These are phyloP conservation scores for Oligia strigilis DNA, from an alignment of 2,888 invertebrate genomes.

Conservation along the genomic window DNA sequence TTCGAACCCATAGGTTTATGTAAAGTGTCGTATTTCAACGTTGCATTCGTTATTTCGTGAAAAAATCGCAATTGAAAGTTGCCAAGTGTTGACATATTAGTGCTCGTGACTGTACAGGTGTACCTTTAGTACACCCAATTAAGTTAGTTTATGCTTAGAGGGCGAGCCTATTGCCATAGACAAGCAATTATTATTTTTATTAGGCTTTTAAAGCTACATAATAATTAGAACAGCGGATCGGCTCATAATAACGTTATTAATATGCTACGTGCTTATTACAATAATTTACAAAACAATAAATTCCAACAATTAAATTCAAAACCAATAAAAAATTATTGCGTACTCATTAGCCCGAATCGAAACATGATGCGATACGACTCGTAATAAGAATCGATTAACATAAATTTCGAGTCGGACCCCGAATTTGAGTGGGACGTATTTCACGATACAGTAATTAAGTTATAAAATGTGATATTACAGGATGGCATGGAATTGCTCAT, in stretches of 20 bases:
- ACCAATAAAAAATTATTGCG: constrained; percentile 52
- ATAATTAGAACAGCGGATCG: background rate
- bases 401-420: constrained; percentile 58
- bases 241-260: background rate
- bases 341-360: constrained; percentile 48
- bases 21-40: no score
- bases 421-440: constrained; percentile 61
- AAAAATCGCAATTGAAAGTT: no score
- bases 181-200: no score
- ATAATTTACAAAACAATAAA: constrained; percentile 20
- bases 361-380: constrained; percentile 39
- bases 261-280: background rate
- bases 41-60: no score
- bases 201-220: no score
- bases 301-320: constrained; percentile 41
- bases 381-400: constrained; percentile 65
- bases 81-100: no score
- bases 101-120: no score
- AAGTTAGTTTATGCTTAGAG: no score
- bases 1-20: no score
- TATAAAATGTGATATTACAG: constrained; percentile 63
- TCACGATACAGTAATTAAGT: constrained; percentile 62
- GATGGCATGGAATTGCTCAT: constrained; percentile 55
- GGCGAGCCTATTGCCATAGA: no score
- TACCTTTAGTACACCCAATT: no score